Conservation (phyloP, 64 coral and sea anemone genomes). For the Pocillopora verrucosa region DNA sequence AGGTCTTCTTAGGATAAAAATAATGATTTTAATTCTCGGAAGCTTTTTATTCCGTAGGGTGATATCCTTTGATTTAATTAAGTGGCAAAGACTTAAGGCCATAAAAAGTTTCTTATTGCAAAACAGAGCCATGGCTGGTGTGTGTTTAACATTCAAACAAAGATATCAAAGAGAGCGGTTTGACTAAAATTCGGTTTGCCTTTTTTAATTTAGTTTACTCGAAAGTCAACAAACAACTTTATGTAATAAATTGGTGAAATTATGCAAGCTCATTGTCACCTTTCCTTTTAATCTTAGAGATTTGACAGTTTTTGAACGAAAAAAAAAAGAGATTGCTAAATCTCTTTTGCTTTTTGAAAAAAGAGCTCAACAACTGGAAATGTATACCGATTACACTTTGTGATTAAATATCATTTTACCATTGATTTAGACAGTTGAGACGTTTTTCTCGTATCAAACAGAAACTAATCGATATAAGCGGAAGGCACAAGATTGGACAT, state of each 20-base stretch:
- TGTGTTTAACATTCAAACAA: neutral
- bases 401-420: too few species aligned
- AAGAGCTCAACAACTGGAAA: too few species aligned
- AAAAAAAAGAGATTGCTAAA: neutral
- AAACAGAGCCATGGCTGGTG: too few species aligned
- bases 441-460: too few species aligned
- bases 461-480: too few species aligned
- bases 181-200: neutral
- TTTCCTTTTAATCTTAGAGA: neutral
- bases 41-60: neutral
- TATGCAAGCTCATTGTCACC: neutral
- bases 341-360: neutral
- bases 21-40: neutral
- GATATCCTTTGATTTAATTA: neutral
- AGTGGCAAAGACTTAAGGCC: neutral
- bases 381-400: too few species aligned
- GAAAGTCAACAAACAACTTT: slow-evolving; percentile 2
- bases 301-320: neutral
- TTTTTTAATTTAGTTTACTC: slow-evolving; percentile 12
- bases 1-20: slow-evolving; percentile 2
- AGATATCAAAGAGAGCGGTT: neutral
- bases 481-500: too few species aligned
- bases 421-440: too few species aligned
- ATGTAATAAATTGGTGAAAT: neutral
- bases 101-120: neutral